phyloP scores from a whole-genome alignment of 2,797 vertebrate genomes.

The Malurus splendens region DNA sequence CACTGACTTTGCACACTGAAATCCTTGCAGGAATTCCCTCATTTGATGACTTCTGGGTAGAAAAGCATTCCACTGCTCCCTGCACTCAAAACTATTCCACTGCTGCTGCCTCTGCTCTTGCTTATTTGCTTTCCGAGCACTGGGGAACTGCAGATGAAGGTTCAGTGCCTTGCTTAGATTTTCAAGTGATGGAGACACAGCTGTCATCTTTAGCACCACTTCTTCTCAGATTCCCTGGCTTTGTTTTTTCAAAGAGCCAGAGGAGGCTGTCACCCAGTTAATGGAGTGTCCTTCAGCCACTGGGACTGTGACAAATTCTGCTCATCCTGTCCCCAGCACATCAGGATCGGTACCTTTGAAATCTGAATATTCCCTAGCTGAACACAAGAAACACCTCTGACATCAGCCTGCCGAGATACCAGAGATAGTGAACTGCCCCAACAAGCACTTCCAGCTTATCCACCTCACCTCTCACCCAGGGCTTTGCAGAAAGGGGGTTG shows the following conservation, averaged over 20 bases:
- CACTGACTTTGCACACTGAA: not conserved
- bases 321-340: not conserved
- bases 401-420: not conserved
- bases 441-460: conserved; percentile 8
- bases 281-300: not conserved
- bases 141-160: not conserved
- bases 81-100: not conserved
- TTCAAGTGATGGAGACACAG: not conserved
- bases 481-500: not conserved
- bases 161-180: not conserved
- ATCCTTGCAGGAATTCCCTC: not conserved
- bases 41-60: not conserved
- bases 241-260: not conserved
- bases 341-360: not conserved
- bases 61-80: not conserved
- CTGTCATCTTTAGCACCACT: not conserved
- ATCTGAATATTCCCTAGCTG: not conserved
- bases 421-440: not conserved
- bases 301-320: not conserved
- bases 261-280: not conserved
- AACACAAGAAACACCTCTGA: not conserved
- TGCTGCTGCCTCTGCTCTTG: not conserved
- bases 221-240: not conserved
- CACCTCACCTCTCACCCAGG: not conserved
- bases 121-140: not conserved